Evolutionary conservation across 2,888 invertebrate species (phyloP).

Genomic region (Acronicta alni): DNA sequence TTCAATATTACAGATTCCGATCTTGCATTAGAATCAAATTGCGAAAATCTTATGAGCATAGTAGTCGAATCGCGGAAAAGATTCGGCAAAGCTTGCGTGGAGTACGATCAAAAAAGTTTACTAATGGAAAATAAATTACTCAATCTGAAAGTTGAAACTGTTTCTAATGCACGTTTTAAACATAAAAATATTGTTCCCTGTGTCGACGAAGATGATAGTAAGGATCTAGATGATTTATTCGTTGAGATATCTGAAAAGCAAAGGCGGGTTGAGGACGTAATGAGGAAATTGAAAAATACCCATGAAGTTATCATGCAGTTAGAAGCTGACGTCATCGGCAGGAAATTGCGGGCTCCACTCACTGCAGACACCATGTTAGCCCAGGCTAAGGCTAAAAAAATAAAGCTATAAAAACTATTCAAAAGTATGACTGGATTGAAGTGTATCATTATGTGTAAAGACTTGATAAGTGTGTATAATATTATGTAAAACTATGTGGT

Average conservation of each 20-base stretch:
- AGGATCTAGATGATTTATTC: slow-evolving; percentile 72
- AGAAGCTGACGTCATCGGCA: slow-evolving; percentile 69
- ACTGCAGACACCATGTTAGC: slow-evolving; percentile 70
- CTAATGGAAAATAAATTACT: slow-evolving; percentile 77
- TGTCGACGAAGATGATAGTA: slow-evolving; percentile 60
- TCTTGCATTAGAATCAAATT: slow-evolving; percentile 70
- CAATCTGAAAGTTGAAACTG: slow-evolving; percentile 73
- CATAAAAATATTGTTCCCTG: slow-evolving; percentile 65
- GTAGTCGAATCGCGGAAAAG: slow-evolving; percentile 84
- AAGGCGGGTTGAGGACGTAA: slow-evolving; percentile 65
- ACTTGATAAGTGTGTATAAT: neutral
- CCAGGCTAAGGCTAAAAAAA: slow-evolving; percentile 65
- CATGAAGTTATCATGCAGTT: slow-evolving; percentile 72
- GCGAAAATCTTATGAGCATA: slow-evolving; percentile 80
- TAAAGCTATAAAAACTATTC: neutral
- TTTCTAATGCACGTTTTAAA: slow-evolving; percentile 72
- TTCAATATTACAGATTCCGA: slow-evolving; percentile 64
- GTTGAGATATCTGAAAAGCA: slow-evolving; percentile 66
- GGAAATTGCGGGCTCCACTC: slow-evolving; percentile 68
- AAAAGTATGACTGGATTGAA: no score
- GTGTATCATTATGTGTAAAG: no score
- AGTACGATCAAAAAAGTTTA: slow-evolving; percentile 75
- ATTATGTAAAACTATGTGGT: no score
- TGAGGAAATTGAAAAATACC: slow-evolving; percentile 67
- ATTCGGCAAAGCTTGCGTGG: slow-evolving; percentile 77